Base-by-base conservation (phyloP, 2,797 vertebrate genomes). In the Malurus splendens region DNA sequence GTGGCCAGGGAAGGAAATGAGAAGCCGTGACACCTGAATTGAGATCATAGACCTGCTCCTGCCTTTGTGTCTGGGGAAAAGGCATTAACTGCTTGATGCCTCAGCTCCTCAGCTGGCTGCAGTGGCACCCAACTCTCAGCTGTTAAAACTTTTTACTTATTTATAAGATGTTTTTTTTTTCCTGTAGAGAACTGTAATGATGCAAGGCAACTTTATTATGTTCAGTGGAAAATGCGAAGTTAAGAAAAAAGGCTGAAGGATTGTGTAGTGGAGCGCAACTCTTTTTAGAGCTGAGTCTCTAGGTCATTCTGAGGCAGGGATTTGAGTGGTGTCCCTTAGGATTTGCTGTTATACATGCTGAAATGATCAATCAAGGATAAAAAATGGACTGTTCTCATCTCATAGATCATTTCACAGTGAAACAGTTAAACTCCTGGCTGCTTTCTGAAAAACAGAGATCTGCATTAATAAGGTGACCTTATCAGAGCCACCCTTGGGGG, bases 391-490 rank as follows among this genome's bases (percentile, higher is more conserved):
- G 85, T 89, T 91, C 90, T 89, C 85, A 93, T 94, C 95, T 94
- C 93, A 95, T 95, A 95, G 93, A 95, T 93, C 92, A 94, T 95
- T 94, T 95, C 93, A 93, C 92, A 92, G 87, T 89, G 95, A 95
- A 95, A 94, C 89, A 94, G 94, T 95, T 95, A 95, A 95, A 95
- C 89, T 95, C 80, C 77, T 89, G 74, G 82, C 87, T 95, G 90
- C 95, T 92, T 94, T 94, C 93, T 93, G 93, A 93, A 95, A 93
- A 95, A 95, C 87, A 90, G 85, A 95, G 94, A 95, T 92, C 92
- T 95, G 93, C 92, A 93, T 95, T 95, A 93, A 95, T 95, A 93
- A 94, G 93, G 94, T 95, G 95, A 95, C 93, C 95, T 95, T 93
- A 95, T 95, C 93, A 95, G 82, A 94, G 87, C 67, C 89, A 87